phyloP scores from a whole-genome alignment of 2,113 vertebrate genomes.

The Corythornis cristatus region DNA sequence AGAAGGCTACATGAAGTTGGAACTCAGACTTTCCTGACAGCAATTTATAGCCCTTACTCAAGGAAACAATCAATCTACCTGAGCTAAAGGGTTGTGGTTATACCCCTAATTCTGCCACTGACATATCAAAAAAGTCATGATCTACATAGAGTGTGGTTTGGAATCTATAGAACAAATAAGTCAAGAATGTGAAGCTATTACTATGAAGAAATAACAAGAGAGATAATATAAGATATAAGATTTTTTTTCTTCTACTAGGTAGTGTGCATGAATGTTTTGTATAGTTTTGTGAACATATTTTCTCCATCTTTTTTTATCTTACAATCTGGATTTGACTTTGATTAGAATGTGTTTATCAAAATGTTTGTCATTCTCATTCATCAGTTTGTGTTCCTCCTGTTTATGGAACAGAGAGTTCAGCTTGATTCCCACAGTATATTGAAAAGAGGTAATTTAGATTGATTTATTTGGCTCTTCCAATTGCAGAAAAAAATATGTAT shows the following conservation, averaged over 20 bases:
- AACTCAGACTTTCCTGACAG: neutral
- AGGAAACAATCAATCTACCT: neutral
- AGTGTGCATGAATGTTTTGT: neutral
- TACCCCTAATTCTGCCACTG: neutral
- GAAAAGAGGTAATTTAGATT: neutral
- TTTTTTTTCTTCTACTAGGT: neutral
- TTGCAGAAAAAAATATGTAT: neutral
- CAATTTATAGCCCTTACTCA: neutral
- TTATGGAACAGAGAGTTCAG: neutral
- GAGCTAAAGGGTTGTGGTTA: neutral
- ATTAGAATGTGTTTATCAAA: too few species aligned
- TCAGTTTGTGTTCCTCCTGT: neutral
- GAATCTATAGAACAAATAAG: neutral
- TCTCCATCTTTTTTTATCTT: neutral
- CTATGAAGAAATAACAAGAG: neutral
- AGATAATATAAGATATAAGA: neutral
- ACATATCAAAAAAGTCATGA: neutral
- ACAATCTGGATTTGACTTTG: neutral
- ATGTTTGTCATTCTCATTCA: neutral
- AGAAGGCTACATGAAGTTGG: neutral
- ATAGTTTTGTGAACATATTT: neutral
- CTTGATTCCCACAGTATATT: neutral
- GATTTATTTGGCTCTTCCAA: neutral
- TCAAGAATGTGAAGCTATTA: neutral
- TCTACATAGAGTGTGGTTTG: neutral